A percentile compares a stretch with the other conserved stretches of the same genome.
Evolutionary conservation across 2,113 vertebrate species (phyloP).

Genomic region (Tyrannus savana): DNA sequence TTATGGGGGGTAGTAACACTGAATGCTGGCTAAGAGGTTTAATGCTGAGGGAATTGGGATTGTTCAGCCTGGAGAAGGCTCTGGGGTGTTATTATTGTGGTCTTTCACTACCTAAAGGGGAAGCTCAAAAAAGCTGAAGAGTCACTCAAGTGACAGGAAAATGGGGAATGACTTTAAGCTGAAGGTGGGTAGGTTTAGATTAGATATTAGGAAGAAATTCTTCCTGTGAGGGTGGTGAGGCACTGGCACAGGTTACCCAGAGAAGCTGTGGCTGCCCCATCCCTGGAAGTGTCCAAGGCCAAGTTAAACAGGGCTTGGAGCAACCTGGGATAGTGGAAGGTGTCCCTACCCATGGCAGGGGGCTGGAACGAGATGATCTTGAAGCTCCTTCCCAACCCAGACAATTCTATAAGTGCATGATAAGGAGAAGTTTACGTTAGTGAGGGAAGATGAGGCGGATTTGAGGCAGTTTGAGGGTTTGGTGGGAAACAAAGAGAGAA

Average conservation of each 20-base stretch:
- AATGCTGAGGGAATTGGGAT: neutral
- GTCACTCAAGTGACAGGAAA: neutral
- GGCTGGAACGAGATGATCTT: accelerated
- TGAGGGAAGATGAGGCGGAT: neutral
- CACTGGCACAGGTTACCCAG: neutral
- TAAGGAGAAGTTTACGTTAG: neutral
- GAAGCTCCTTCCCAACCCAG: neutral
- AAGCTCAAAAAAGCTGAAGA: neutral
- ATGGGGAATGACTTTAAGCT: neutral
- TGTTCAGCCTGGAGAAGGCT: neutral
- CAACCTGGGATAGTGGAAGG: accelerated
- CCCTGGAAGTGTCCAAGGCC: neutral
- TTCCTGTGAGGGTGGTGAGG: neutral
- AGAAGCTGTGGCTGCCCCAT: neutral
- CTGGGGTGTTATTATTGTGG: no score
- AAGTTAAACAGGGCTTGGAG: accelerated
- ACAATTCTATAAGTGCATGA: neutral
- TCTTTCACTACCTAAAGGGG: neutral
- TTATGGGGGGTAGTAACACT: neutral
- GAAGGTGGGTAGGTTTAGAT: neutral
- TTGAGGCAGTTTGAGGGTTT: neutral
- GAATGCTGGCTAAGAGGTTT: neutral
- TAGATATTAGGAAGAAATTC: neutral
- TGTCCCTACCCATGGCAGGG: neutral
- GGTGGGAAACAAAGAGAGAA: neutral